These are phyloP conservation scores for Paguma larvata DNA, from an alignment of 2,797 vertebrate genomes.

Conservation along the genomic window DNA sequence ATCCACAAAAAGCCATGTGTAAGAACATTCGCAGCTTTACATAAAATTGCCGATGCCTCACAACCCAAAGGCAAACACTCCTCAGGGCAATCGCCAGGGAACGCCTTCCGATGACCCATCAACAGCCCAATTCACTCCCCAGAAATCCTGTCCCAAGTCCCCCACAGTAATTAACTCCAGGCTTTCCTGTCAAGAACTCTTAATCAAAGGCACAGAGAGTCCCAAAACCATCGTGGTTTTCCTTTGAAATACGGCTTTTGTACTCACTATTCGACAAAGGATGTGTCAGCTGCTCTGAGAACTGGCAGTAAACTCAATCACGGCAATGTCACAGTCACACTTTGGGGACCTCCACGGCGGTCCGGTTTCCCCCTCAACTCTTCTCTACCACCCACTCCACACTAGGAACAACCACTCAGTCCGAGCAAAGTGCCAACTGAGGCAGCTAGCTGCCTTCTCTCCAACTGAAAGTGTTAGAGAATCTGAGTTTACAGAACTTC, in stretches of 20 bases:
- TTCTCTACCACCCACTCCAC: neutral
- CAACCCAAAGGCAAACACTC: neutral
- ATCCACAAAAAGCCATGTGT: neutral
- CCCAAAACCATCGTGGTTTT: neutral
- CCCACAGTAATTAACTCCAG: neutral
- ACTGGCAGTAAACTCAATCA: neutral
- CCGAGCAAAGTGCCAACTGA: neutral
- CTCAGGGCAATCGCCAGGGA: neutral
- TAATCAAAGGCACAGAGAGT: neutral
- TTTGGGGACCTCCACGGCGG: neutral
- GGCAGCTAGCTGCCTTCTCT: neutral
- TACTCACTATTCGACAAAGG: neutral
- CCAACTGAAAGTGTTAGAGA: neutral
- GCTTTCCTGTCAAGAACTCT: neutral
- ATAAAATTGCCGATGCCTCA: neutral
- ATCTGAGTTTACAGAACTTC: neutral
- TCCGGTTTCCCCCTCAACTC: neutral
- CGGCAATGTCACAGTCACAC: neutral
- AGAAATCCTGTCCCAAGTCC: neutral
- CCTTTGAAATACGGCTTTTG: neutral
- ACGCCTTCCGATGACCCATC: neutral
- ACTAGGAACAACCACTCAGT: neutral
- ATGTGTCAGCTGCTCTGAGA: neutral
- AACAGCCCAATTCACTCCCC: neutral
- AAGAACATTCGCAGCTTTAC: neutral